Base-by-base conservation (phyloP, 2,113 vertebrate species). In the Vidua chalybeata region DNA sequence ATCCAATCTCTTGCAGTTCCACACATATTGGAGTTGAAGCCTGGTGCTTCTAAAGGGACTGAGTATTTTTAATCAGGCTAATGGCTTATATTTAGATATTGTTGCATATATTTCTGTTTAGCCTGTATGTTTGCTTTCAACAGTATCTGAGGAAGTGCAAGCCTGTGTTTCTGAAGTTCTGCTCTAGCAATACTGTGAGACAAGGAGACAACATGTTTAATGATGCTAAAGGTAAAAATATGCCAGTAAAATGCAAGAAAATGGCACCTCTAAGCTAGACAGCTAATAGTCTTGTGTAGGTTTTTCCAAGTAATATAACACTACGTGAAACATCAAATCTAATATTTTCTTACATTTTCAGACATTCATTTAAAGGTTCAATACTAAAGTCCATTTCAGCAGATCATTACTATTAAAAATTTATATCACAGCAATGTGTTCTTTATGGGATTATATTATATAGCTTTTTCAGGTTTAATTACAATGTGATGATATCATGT, bases 351-450 rank as follows among this genome's bases (percentile, higher is more conserved):
- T 89, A 74, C 15, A 5, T 77, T 39, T 78, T 89, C 59, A 92
- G 68, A 75, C 45, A 84, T 63, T 39, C n/a, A 82, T 58, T 91
- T 91, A 87, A 91, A 92, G 49, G 67, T 66, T 94, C 79, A 76
- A 51, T 45, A 93, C 13, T 31, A 13, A 84, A 58, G 48, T 55
- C 73, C 19, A 48, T 59, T 94, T 90, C 74, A 87, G 52, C 77
- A 84, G 48, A 56, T 75, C 35, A 37, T 84, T 94, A 30, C n/a
- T 61, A 75, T 94, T 89, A 97, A 92, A 95, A 91, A 84, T 92
- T 91, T 33, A 62, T 89, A 64, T 35, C 14, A 56, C 6, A 73
- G 63, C 41, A 41, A 41, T 41, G 41, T 41, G 41, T 39, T 81
- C 69, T 67, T 81, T 73, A 61, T 15, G 8, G 37, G 4, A 78